Percentiles rank a stretch among this genome's conserved stretches.
Evolutionary conservation across 2,113 vertebrate species (phyloP).

Genomic region (Nasalis larvatus): DNA sequence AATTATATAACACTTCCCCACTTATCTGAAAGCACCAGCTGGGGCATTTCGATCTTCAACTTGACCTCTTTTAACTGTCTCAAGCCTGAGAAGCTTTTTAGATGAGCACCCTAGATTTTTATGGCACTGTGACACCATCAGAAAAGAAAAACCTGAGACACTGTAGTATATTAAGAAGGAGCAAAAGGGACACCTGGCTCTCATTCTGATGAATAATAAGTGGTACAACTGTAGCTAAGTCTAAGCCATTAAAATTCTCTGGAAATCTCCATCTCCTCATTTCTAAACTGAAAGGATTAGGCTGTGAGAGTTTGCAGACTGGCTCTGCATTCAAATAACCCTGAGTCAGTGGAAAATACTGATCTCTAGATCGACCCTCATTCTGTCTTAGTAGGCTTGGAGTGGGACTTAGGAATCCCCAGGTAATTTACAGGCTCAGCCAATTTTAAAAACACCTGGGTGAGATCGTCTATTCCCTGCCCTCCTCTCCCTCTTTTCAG

Average conservation of each 20-base stretch:
- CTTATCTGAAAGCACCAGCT: background rate
- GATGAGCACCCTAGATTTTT: background rate
- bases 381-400: background rate
- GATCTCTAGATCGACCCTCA: background rate
- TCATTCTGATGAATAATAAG: background rate
- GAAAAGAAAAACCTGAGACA: background rate
- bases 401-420: background rate
- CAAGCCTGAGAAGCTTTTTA: background rate
- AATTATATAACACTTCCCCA: background rate
- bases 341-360: background rate
- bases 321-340: background rate
- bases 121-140: background rate
- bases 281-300: slow-evolving; percentile 34
- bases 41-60: background rate
- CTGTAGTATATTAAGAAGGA: background rate
- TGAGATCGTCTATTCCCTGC: background rate
- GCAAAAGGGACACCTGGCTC: background rate
- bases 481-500: background rate
- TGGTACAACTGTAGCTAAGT: background rate
- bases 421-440: background rate
- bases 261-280: background rate
- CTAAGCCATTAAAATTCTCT: slow-evolving; percentile 5
- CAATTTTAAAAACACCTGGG: background rate
- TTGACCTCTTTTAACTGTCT: background rate
- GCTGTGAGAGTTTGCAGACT: background rate